phyloP scores from a whole-genome alignment of 2,797 vertebrate genomes.

The Neostethus bicornis region DNA sequence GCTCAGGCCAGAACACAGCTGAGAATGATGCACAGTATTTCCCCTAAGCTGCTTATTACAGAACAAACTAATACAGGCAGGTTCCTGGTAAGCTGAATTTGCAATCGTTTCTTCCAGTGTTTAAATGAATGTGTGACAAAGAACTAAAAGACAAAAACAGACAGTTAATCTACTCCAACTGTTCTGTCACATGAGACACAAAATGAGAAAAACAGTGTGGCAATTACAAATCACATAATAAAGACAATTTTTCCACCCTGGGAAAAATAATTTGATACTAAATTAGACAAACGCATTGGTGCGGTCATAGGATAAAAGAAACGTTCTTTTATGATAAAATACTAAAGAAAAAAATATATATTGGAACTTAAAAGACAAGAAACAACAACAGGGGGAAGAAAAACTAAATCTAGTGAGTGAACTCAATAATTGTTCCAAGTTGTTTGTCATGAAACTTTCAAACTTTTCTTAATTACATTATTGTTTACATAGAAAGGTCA shows the following conservation, averaged over 20 bases:
- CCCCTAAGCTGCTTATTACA: constrained; percentile 59
- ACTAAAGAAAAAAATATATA: too few relatives aligned
- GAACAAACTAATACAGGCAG: constrained; percentile 53
- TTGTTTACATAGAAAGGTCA: neutral
- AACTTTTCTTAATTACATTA: neutral
- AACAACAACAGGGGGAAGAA: constrained; percentile 5
- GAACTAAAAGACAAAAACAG: constrained; percentile 46
- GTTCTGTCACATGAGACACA: constrained; percentile 40
- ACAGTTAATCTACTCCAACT: constrained; percentile 45
- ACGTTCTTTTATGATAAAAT: too few relatives aligned
- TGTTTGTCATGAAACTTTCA: neutral
- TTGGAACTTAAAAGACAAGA: too few relatives aligned
- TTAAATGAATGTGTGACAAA: constrained; percentile 2
- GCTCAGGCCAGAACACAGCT: constrained; percentile 44
- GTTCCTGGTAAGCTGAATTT: constrained; percentile 57
- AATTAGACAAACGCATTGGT: neutral
- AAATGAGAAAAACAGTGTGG: constrained; percentile 36
- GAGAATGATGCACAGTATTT: constrained; percentile 53
- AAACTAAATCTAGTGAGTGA: constrained; percentile 15
- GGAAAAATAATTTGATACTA: constrained; percentile 29
- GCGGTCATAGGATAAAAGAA: neutral
- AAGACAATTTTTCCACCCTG: constrained; percentile 24
- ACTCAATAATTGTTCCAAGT: constrained; percentile 10
- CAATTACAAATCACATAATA: constrained; percentile 49
- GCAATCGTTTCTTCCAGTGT: constrained; percentile 25